A percentile compares a stretch with the other conserved stretches of the same genome.
phyloP scores from a whole-genome alignment of 2,888 invertebrate genomes.

The Colostygia pectinataria region DNA sequence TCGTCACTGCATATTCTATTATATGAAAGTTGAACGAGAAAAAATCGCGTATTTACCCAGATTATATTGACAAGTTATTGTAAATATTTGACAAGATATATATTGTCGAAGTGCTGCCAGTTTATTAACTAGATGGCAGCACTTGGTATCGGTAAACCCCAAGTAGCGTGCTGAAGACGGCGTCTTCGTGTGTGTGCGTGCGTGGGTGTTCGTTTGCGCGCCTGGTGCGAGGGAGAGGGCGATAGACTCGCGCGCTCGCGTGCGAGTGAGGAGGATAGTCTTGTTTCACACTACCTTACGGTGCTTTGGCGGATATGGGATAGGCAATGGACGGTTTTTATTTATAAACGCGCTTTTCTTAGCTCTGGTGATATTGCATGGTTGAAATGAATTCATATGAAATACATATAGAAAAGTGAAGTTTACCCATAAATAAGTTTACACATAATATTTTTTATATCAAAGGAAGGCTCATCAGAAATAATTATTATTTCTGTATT shows the following conservation, averaged over 20 bases:
- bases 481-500: too few relatives aligned
- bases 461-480: too few relatives aligned
- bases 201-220: conserved; percentile 35
- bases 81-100: conserved; percentile 32
- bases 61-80: conserved; percentile 32
- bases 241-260: conserved; percentile 26
- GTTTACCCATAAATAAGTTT: too few relatives aligned
- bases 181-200: conserved; percentile 25
- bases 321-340: conserved; percentile 4
- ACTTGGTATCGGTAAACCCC: conserved; percentile 60
- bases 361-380: conserved; percentile 2
- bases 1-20: conserved; percentile 17
- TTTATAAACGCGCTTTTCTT: conserved; percentile 12
- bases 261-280: neutral
- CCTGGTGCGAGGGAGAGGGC: conserved; percentile 34
- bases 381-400: neutral
- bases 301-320: conserved; percentile 9
- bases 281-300: conserved; percentile 14
- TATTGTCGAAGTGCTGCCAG: conserved; percentile 23
- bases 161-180: conserved; percentile 47
- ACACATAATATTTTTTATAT: too few relatives aligned
- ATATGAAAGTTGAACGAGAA: conserved; percentile 11
- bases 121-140: conserved; percentile 25
- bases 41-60: conserved; percentile 21
- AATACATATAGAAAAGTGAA: too few relatives aligned